Conservation (phyloP, 2,888 invertebrate species). For the Electrophaes corylata region DNA sequence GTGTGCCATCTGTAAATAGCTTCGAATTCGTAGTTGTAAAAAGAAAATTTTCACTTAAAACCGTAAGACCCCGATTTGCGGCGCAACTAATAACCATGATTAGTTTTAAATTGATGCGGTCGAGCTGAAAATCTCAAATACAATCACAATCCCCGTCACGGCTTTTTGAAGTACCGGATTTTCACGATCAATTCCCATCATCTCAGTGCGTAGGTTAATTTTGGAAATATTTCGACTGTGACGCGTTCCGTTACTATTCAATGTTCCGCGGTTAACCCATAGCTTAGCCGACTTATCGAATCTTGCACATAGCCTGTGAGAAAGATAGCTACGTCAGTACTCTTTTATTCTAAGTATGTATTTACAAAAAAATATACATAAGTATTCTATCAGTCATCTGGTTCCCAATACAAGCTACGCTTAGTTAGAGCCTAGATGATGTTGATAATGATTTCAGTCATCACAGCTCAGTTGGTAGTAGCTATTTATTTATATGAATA, state of each 20-base stretch:
- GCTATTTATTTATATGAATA: no score
- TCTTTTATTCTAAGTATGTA: no score
- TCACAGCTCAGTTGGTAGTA: no score
- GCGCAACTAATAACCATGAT: slow-evolving; percentile 21
- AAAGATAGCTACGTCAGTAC: slow-evolving; percentile 3
- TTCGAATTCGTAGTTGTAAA: background rate
- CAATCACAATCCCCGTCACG: slow-evolving; percentile 24
- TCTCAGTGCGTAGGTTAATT: slow-evolving; percentile 40
- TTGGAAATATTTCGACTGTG: slow-evolving; percentile 41
- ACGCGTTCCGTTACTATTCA: slow-evolving; percentile 52
- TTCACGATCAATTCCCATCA: slow-evolving; percentile 43
- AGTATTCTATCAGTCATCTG: no score
- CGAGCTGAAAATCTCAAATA: slow-evolving; percentile 17
- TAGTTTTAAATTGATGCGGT: slow-evolving; percentile 11
- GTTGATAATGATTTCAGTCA: no score
- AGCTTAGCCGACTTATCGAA: background rate
- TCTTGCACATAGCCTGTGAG: background rate
- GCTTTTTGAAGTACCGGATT: slow-evolving; percentile 37
- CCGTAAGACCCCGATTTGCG: slow-evolving; percentile 14
- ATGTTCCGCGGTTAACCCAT: slow-evolving; percentile 21
- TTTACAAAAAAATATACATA: no score
- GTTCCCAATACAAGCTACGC: no score
- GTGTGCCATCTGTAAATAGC: background rate
- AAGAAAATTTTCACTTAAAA: background rate
- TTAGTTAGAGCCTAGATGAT: no score